Base-by-base conservation (phyloP, 2,797 vertebrate species). In the Brachyrhaphis roseni region DNA sequence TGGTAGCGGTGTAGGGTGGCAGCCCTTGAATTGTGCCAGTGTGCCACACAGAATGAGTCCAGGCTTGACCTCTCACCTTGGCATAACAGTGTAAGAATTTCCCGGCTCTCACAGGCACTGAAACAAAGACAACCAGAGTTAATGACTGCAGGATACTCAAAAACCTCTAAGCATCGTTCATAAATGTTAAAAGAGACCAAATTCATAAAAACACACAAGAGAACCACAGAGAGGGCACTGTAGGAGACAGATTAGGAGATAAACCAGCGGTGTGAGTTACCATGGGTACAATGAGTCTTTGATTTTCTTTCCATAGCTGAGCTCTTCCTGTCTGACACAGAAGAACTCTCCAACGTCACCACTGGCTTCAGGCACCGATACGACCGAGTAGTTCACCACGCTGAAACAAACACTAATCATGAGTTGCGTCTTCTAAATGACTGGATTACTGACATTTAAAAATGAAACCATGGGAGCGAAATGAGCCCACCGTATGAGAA, bases 91-190 rank as follows among this genome's bases (percentile, higher is more conserved):
- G 95, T 94, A 82, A 98, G 95, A 82, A 98, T 95, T 77, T 94
- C 95, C 66, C 96, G 95, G 82, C 95, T 95, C 80, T 96, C 96
- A 92, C 97, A 98, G 88, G 96, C 95, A 74, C 97, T 98, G 93
- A 77, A 94, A 93, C 81, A 93, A 74, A 94, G 80, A 91, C 31
- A 81, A 36, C 84, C 78, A 83, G 46, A 78, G 51, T 84, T 64
- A 87, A 62, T 11, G 75, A 72, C 66, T 81, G 12, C n/a, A 70
- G 51, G 68, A 81, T 34, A 2, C 26, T 77, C 20, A 31, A 75
- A 80, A 81, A 72, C 84, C 77, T 77, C 64, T 43, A 62, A 74
- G 31, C 18, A 41, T 13, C 59, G 62, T 51, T 43, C 41, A 31
- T 64, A 59, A 45, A 8, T 31, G 45, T 78, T 28, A 66, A 74